Base-by-base conservation (phyloP, 2,797 vertebrate species). In the Psittacula derbiana region DNA sequence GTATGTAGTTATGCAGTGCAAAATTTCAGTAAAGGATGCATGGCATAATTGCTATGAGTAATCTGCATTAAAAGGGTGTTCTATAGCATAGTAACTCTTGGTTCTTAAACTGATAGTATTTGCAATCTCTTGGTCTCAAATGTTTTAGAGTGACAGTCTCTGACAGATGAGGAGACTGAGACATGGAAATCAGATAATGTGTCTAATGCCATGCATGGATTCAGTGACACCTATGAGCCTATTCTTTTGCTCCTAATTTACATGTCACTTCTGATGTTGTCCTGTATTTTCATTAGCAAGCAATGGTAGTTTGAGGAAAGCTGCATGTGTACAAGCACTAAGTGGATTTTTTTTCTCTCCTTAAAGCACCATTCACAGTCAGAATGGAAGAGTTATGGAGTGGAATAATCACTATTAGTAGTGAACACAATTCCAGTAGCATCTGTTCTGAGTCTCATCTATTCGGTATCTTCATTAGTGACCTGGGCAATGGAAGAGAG, bases 371-470 rank as follows among this genome's bases (percentile, higher is more conserved):
- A 33, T 73, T 64, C 21, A 58, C 23, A 31, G 25, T 50, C 38
- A 57, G 31, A 64, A 66, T 12, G 20, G 36, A 70, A 62, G 18
- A 82, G 44, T 30, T 82, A 24, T 8, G 10, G 38, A 49, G 21
- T 16, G 33, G 20, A 67, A 82, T 24, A 43, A 40, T 65, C 69
- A 5, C 38, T 52, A 0, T 71, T 79, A 47, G 36, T 15, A 41
- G 43, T 52, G 25, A 40, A 27, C 28, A 38, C 0, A 0, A 36
- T 61, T 79, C 31, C 44, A 1, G 36, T n/a, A 66, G 46, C 21
- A 13, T 58, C 18, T 83, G 2, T 53, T 61, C 36, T 18, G 53
- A 61, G 25, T 73, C 49, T 85, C 6, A 1, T 21, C 44, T 89
- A 1, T 72, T 84, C 11, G 12, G 8, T 53, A 16, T 52, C 36